Evolutionary conservation across 2,113 vertebrate genomes (phyloP).

Genomic region (Oreotrochilus melanogaster): DNA sequence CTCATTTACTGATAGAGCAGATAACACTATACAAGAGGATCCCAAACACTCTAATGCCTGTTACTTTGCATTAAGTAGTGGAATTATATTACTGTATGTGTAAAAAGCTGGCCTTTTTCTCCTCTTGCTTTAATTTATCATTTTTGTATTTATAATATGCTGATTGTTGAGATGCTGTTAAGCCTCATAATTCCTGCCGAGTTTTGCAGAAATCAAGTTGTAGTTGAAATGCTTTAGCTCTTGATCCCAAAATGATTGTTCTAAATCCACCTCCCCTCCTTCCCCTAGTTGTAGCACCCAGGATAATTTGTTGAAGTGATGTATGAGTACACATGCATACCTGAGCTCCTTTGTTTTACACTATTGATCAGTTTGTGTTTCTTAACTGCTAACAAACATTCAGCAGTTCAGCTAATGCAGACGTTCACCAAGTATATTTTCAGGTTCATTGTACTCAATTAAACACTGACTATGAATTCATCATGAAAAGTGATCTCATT

Average conservation of each 20-base stretch:
- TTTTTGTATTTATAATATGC: slow-evolving; percentile 89
- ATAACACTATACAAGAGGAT: slow-evolving; percentile 87
- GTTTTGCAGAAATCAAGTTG: slow-evolving; percentile 82
- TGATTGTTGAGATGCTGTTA: slow-evolving; percentile 85
- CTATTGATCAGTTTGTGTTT: slow-evolving; percentile 79
- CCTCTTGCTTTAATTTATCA: slow-evolving; percentile 82
- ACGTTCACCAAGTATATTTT: slow-evolving; percentile 56
- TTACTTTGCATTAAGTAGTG: slow-evolving; percentile 91
- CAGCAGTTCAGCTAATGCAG: slow-evolving; percentile 59
- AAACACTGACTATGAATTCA: slow-evolving; percentile 61
- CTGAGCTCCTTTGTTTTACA: slow-evolving; percentile 81
- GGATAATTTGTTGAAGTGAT: slow-evolving; percentile 81
- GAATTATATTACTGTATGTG: slow-evolving; percentile 89
- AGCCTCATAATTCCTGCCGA: slow-evolving; percentile 81
- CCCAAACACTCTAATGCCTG: slow-evolving; percentile 88
- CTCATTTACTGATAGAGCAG: slow-evolving; percentile 98
- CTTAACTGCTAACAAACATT: slow-evolving; percentile 75
- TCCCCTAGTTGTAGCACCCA: slow-evolving; percentile 51
- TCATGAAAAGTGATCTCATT: slow-evolving; percentile 53
- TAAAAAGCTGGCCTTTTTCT: slow-evolving; percentile 83
- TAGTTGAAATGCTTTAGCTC: slow-evolving; percentile 81
- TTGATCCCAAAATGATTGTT: slow-evolving; percentile 84
- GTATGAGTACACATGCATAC: slow-evolving; percentile 80
- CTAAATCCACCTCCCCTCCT: slow-evolving; percentile 56
- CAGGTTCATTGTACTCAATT: slow-evolving; percentile 73